Conservation (phyloP, 1,140 invertebrate species). For the Calliopsis andreniformis region DNA sequence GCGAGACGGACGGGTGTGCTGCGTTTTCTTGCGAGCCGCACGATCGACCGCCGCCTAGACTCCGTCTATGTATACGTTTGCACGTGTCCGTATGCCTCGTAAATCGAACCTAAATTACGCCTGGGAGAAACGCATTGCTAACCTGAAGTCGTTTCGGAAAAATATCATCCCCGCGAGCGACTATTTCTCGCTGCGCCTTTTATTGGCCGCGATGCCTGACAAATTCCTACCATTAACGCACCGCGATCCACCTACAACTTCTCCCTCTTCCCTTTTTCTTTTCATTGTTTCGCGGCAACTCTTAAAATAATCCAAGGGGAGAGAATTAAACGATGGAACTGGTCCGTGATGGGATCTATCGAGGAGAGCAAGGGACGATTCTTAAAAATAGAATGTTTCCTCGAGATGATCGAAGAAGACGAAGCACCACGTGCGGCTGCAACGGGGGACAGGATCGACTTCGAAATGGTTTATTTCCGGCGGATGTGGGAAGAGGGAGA, state of each 20-base stretch:
- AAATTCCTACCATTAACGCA: conserved; percentile 8
- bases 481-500: conserved; percentile 27
- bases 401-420: conserved; percentile 46
- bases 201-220: conserved; percentile 7
- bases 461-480: conserved; percentile 52
- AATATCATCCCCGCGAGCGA: conserved; percentile 10
- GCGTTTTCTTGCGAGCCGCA: conserved; percentile 38
- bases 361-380: background rate
- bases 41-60: conserved; percentile 9
- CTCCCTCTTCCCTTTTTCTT: background rate
- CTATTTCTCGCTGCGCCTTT: background rate
- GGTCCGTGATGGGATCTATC: background rate
- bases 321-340: conserved; percentile 26
- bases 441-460: conserved; percentile 34
- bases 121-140: conserved; percentile 9
- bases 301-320: background rate
- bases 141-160: background rate
- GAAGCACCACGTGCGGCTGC: conserved; percentile 46
- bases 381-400: conserved; percentile 43
- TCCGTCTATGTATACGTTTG: no score
- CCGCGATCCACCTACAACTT: background rate
- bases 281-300: background rate
- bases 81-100: conserved; percentile 27
- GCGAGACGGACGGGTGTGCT: conserved; percentile 27
- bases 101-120: conserved; percentile 49